Base-by-base conservation (phyloP, 2,113 vertebrate species). In the Dasyprocta punctata region DNA sequence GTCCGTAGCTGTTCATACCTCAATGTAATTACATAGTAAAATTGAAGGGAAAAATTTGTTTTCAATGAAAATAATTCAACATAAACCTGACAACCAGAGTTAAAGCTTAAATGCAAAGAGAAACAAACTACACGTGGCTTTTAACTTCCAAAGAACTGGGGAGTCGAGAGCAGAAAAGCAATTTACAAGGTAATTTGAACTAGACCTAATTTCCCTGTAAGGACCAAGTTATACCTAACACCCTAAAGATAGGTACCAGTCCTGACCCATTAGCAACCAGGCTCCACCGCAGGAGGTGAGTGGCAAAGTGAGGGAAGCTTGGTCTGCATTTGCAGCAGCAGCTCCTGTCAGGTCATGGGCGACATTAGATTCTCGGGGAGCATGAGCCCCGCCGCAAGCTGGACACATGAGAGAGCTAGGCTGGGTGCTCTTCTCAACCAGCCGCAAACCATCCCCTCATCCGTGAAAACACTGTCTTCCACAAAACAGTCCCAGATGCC, bases 1-100 rank as follows among this genome's bases (percentile, higher is more conserved):
- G 44, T 80, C 81, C 83, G 92, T 92, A 78, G 4, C 30, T 22
- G 47, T 92, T 77, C 71, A 75, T 1, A 38, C 24, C 63, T 75
- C 69, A 88, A 63, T 17, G 26, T 49, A 86, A 86, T 78, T 84
- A 41, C 38, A 95, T 54, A 94, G 52, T n/a, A 97, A 95, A 96
- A 89, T 9, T 24, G 90, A 88, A 14, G 28, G 20, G 7, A 63
- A 71, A 77, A 85, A 44, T 54, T 77, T 77, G 24, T 47, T 47
- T 77, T 77, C 26, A 88, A 65, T 44, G 24, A 85, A 97, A 92
- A 92, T 61, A 90, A 94, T 81, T 54, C 19, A 10, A 77, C 38
- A 47, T 81, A 83, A 86, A 56, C 65, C 71, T 58, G 58, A 95
- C n/a, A 82, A 33, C 22, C 49, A 90, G 41, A 81, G 20, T 0